These are phyloP conservation scores for Rhipidura dahli DNA, from an alignment of 2,113 vertebrate genomes.

Conservation along the genomic window DNA sequence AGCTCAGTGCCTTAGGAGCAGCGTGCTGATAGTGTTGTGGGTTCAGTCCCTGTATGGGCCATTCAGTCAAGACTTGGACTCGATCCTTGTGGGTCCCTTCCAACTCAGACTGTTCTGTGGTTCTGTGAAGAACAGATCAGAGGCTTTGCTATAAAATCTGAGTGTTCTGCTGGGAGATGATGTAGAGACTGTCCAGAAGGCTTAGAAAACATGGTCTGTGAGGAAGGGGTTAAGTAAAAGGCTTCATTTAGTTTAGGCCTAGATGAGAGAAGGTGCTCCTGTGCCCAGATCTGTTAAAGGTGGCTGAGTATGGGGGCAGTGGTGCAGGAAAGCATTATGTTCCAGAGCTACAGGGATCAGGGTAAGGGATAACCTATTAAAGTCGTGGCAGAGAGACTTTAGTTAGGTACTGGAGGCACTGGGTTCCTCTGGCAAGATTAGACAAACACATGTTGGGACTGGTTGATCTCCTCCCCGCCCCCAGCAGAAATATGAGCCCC, in stretches of 20 bases:
- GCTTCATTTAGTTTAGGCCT: not conserved
- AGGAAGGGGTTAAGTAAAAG: not conserved
- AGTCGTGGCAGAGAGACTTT: not conserved
- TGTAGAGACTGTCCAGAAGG: not conserved
- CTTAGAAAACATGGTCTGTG: not conserved
- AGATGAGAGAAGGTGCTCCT: not conserved
- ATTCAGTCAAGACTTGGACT: not conserved
- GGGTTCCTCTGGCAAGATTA: not conserved
- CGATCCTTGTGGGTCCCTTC: not conserved
- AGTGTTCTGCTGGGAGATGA: not conserved
- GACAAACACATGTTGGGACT: not conserved
- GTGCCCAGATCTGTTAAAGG: not conserved
- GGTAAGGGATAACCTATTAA: not conserved
- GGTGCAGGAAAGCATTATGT: not conserved
- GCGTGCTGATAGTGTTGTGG: not conserved
- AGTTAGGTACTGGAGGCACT: not conserved
- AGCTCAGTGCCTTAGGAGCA: not conserved
- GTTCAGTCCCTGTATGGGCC: not conserved
- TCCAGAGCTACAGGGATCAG: not conserved
- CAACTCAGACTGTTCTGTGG: not conserved
- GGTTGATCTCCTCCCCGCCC: rapidly evolving
- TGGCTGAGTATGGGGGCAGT: not conserved
- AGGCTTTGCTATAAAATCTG: not conserved
- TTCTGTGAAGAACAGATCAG: not conserved
- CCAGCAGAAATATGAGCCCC: not conserved